Evolutionary conservation across 2,888 invertebrate genomes (phyloP), one percentile per base, ranked within the genome.

Genomic region (Lottia scabra): DNA sequence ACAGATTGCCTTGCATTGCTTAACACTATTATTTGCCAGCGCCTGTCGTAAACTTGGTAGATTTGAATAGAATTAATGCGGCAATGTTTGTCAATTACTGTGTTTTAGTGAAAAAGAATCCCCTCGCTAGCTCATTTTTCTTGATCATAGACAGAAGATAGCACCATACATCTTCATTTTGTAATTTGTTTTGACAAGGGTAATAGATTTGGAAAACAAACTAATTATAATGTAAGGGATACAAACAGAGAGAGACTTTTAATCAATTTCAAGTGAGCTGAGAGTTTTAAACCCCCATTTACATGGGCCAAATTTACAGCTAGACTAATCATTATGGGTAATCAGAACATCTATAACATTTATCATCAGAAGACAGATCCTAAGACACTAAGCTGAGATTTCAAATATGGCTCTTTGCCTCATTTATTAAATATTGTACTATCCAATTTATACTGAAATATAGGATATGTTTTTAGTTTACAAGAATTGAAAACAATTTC

Each of bases 31-130:
- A 56, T 56, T 56, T 56, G 13, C 56, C 56, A 56, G 56, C 13
- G 56, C 56, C 19, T 56, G 56, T 56, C 56, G 19, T 56, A 56
- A 56, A 56, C 56, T 56, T 5, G 56, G 19, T 38, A 38, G 38
- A 38, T 38, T 38, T 38, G 38, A 38, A 38, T 38, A 38, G 23
- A 56, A 56, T 56, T 56, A 56, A 56, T 56, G 56, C 23, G 56
- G 56, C 56, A 56, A 56, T 56, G 56, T 56, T 56, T 56, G 56
- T 56, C 56, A 56, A 56, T 56, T 56, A 56, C 56, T 56, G 23
- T 56, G 23, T 56, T 56, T 56, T 56, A 56, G 56, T 56, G 56
- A 56, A 56, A 56, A 56, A 56, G 56, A 56, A 56, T 56, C 23
- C 56, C 56, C 56, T 23, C 19, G 23, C 56, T 56, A 56, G 56